Conservation (phyloP, 2,113 vertebrate genomes). For the Elaphurus davidianus region DNA sequence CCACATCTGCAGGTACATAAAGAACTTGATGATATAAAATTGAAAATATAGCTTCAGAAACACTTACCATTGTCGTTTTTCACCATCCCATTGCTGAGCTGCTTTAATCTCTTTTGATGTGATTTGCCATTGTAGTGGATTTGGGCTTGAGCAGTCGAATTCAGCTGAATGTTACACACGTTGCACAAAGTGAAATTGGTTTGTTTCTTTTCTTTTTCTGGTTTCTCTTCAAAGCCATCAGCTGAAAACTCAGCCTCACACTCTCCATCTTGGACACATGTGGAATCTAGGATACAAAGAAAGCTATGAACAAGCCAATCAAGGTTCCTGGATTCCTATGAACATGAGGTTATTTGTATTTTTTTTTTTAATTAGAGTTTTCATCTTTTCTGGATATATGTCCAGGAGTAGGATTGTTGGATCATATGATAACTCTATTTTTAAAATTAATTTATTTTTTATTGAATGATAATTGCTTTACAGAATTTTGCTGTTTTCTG, state of each 20-base stretch:
- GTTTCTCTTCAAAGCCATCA: constrained; percentile 78
- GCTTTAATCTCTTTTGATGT: constrained; percentile 85
- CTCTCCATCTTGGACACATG: constrained; percentile 66
- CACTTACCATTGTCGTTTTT: constrained; percentile 80
- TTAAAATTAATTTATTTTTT: accelerated
- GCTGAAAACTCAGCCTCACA: constrained; percentile 74
- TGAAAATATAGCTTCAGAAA: not conserved
- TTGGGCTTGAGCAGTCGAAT: constrained; percentile 84
- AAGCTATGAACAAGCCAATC: constrained; percentile 35
- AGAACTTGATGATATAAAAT: not conserved
- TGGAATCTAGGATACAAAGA: constrained; percentile 73
- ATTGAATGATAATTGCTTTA: not conserved
- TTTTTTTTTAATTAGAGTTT: not conserved
- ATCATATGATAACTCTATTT: not conserved
- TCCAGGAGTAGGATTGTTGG: not conserved
- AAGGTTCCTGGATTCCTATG: constrained; percentile 55
- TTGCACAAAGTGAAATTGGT: constrained; percentile 82
- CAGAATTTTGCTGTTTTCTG: not conserved
- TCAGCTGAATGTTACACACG: constrained; percentile 87
- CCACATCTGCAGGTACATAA: not conserved
- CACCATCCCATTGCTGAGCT: constrained; percentile 79
- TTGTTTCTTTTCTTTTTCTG: constrained; percentile 81
- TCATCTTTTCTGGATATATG: not conserved
- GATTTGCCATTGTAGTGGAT: constrained; percentile 87
- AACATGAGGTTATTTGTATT: not conserved